Conservation (phyloP, 1,140 invertebrate species). For the Lineus longissimus region DNA sequence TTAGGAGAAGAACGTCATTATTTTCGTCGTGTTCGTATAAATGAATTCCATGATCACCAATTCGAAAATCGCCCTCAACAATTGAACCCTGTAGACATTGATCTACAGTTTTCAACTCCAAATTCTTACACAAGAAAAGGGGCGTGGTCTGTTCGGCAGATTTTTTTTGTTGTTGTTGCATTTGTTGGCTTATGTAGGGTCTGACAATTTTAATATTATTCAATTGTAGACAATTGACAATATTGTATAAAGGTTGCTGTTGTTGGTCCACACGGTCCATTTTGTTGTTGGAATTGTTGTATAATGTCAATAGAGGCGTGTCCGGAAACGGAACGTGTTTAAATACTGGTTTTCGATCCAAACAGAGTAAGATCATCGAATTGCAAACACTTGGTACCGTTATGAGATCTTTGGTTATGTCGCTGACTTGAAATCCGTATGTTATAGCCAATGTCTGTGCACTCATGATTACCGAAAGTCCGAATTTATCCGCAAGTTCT, state of each 20-base stretch:
- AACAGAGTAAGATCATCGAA: not conserved
- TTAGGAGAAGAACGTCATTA: not conserved
- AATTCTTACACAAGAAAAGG: not conserved
- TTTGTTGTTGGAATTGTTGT: not conserved
- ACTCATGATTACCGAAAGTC: not conserved
- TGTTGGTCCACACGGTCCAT: not conserved
- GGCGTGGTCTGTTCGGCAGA: not conserved
- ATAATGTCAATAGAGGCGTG: not conserved
- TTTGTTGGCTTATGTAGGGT: not conserved
- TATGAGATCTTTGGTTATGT: not conserved
- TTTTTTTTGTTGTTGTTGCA: not conserved
- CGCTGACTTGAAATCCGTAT: not conserved
- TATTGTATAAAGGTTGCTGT: not conserved
- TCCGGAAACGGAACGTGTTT: not conserved
- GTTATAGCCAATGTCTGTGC: not conserved
- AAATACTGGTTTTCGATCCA: not conserved
- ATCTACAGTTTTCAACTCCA: not conserved
- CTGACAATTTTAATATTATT: not conserved
- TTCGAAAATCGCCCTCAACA: not conserved
- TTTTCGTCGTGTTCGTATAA: constrained; percentile 1
- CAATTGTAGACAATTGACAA: not conserved
- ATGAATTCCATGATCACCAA: not conserved
- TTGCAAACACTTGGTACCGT: not conserved
- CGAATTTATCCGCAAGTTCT: not conserved
- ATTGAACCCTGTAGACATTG: not conserved